A percentile compares a stretch with the other conserved stretches of the same genome.
Conservation (phyloP, 2,113 vertebrate species). For the Muscicapa adusta region DNA sequence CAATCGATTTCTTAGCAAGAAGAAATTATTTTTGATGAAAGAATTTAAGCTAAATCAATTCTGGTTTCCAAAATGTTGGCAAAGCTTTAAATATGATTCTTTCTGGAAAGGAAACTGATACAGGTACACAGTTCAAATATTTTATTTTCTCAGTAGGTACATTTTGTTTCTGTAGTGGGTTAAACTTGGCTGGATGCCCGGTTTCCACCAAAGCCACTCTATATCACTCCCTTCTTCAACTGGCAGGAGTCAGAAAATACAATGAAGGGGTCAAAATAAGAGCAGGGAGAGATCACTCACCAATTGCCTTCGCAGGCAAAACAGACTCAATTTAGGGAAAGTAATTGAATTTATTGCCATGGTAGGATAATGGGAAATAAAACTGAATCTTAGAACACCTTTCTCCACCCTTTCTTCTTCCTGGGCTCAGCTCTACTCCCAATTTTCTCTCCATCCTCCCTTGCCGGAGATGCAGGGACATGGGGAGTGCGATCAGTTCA, state of each 20-base stretch:
- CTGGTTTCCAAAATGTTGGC: neutral
- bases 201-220: neutral
- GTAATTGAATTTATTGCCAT: neutral
- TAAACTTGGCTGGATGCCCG: neutral
- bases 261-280: neutral
- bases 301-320: neutral
- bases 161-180: neutral
- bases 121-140: neutral
- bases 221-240: neutral
- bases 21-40: neutral
- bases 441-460: neutral
- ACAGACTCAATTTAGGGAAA: rapidly evolving
- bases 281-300: neutral
- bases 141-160: neutral
- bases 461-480: neutral
- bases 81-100: neutral
- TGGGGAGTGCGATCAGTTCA: neutral
- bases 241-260: neutral
- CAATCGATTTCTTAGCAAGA: neutral
- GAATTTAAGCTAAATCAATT: neutral
- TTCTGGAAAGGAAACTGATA: neutral
- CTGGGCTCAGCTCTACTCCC: neutral
- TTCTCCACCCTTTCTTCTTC: neutral
- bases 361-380: neutral
- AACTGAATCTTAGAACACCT: neutral